These are phyloP conservation scores for Hydraecia micacea DNA, from an alignment of 2,888 invertebrate genomes.

Conservation along the genomic window DNA sequence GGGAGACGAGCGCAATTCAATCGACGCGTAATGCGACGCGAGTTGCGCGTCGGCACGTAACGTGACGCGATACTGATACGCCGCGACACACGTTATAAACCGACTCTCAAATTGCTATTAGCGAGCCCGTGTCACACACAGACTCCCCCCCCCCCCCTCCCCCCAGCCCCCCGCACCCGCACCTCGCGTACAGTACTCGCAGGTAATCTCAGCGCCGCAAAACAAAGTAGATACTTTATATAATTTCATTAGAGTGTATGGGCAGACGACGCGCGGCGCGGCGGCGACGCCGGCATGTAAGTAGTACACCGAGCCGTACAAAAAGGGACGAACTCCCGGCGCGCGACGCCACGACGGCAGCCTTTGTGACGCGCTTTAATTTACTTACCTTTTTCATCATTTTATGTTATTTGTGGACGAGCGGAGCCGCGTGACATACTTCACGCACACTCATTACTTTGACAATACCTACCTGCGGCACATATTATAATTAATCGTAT, in stretches of 20 bases:
- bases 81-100: too few relatives aligned
- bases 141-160: neutral
- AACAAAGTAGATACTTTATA: conserved; percentile 46
- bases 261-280: neutral
- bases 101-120: conserved; percentile 20
- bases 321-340: conserved; percentile 27
- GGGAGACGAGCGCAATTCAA: neutral
- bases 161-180: neutral
- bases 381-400: conserved; percentile 54
- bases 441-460: conserved; percentile 1
- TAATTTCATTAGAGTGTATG: conserved; percentile 37
- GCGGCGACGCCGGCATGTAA: conserved; percentile 11
- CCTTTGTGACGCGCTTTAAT: conserved; percentile 49
- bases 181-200: neutral
- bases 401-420: conserved; percentile 37
- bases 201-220: conserved; percentile 39
- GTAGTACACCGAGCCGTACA: conserved; percentile 5
- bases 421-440: conserved; percentile 18
- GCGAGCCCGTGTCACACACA: too few relatives aligned
- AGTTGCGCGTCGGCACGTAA: neutral
- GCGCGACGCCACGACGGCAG: too few relatives aligned
- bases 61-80: too few relatives aligned
- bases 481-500: too few relatives aligned
- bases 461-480: neutral
- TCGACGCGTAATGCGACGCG: neutral